Evolutionary conservation across 2,797 vertebrate genomes (phyloP), one percentile per base, ranked within the genome.

Genomic region (Poecile montanus): DNA sequence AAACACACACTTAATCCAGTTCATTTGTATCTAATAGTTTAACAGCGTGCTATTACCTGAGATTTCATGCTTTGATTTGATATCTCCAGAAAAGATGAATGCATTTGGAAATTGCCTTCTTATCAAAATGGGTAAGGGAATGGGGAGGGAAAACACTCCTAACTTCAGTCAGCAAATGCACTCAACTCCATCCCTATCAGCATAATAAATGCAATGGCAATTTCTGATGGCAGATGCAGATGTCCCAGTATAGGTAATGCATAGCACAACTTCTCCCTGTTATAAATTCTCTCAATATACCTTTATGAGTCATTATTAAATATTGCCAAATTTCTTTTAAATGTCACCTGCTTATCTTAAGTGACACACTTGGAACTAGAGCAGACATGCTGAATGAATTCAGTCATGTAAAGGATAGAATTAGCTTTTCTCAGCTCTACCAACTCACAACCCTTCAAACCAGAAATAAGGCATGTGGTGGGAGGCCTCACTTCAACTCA

Each of bases 291-390:
- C 54, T 29, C 34, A 93, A 82, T 32, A 16, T 11, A 70, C 16
- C 56, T 79, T 58, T 71, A 68, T 63, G 85, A 96, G 45, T 82
- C 88, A 94, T 76, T 78, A 79, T 86, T 91, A 89, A 95, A 86
- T 88, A 88, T 25, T 85, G 83, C 60, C 82, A 58, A 61, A 92
- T 65, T 84, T 63, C 29, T 94, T 88, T 82, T 50, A 92, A 72
- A 78, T 67, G 66, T 78, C 80, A 91, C 38, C 73, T 88, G 27
- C 79, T 81, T 89, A 95, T 82, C 83, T 54, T n/a, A 91, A 93
- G 65, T 45, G 34, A 84, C 70, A 93, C 63, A 63, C 45, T 86
- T 73, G 60, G 76, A 86, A 53, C 48, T 65, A 48, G 25, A 94
- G 65, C 53, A 94, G 80, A 88, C 78, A 48, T 8, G 54, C 67